Evolutionary conservation across 2,888 invertebrate species (phyloP), one percentile per base, ranked within the genome.

Genomic region (Unio delphinus): DNA sequence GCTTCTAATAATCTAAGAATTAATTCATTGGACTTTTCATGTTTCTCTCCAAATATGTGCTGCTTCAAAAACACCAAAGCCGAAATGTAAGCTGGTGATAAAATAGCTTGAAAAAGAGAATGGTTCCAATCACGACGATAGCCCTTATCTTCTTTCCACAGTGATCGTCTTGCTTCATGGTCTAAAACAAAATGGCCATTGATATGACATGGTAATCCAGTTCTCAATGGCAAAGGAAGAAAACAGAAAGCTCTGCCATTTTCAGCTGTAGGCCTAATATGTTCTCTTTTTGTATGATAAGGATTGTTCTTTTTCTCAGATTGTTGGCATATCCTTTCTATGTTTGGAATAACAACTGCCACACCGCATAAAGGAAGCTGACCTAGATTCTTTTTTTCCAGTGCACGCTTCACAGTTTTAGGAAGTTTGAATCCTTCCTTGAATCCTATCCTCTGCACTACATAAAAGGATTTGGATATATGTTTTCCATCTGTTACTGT

Each of bases 121-220:
- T 73, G 70, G 73, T 87, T 87, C 87, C 87, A 87, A 26, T 80
- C 80, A 17, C 72, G 73, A 55, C 82, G 69, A 11, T 61, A 72
- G 23, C 75, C 57, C 23, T 66, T 61, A 34, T 75, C 72, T 5
- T 75, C 69, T 23, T 62, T 70, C 78, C 81, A 84, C 1, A 83
- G 61, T 58, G 67, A 72, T 64, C 83, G 69, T 70, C 85, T 73
- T 0, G 81, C 74, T 72, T 85, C 83, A 64, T 86, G 81, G 63
- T 83, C 84, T 11, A 87, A 71, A 8, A 79, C 80, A 78, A 86
- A 87, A 63, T 84, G 79, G 0, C 83, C 87, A 73, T 86, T 81
- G 4, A 87, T 72, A 61, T 86, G 83, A 8, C 84, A 72, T 26
- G 86, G 86, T 4, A 87, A 72, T 8, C 79, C 78, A 6, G 84